Conservation (phyloP, 2,888 invertebrate species). For the Lomographa bimaculata region DNA sequence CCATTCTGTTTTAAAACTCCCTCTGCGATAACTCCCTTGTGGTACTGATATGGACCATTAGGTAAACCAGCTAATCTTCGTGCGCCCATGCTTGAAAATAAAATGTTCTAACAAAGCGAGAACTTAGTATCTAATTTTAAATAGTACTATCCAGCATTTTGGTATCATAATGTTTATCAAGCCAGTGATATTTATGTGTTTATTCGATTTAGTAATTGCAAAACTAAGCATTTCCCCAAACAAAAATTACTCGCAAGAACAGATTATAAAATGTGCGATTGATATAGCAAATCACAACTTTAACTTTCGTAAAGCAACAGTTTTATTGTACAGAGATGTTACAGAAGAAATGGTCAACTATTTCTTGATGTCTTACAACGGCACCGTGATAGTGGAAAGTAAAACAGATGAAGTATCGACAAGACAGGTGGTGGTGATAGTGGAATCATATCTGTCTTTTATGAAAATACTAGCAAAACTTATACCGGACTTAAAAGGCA, state of each 20-base stretch:
- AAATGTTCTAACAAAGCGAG: too few species aligned
- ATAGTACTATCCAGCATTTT: too few species aligned
- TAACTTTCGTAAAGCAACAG: slow-evolving; percentile 46
- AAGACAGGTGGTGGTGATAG: slow-evolving; percentile 57
- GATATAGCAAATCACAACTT: slow-evolving; percentile 58
- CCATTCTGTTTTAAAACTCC: slow-evolving; percentile 21
- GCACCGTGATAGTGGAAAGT: slow-evolving; percentile 52
- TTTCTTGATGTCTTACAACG: slow-evolving; percentile 53
- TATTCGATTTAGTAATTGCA: slow-evolving; percentile 19
- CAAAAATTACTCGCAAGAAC: slow-evolving; percentile 28
- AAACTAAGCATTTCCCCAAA: slow-evolving; percentile 22
- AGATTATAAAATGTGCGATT: slow-evolving; percentile 44
- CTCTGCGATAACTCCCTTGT: slow-evolving; percentile 19
- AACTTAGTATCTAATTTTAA: too few species aligned
- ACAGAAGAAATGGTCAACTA: slow-evolving; percentile 42
- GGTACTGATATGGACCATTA: slow-evolving; percentile 30
- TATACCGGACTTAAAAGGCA: slow-evolving; percentile 59
- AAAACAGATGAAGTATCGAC: slow-evolving; percentile 43
- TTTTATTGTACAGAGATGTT: slow-evolving; percentile 50
- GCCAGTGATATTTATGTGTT: slow-evolving; percentile 14
- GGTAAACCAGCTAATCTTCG: slow-evolving; percentile 4
- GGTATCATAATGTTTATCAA: slow-evolving; percentile 6
- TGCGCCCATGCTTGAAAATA: slow-evolving; percentile 2
- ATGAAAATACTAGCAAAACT: slow-evolving; percentile 45
- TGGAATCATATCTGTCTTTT: slow-evolving; percentile 53